A percentile compares a stretch with the other conserved stretches of the same genome.
phyloP scores from a whole-genome alignment of 2,113 vertebrate genomes.

The Serilophus lunatus region DNA sequence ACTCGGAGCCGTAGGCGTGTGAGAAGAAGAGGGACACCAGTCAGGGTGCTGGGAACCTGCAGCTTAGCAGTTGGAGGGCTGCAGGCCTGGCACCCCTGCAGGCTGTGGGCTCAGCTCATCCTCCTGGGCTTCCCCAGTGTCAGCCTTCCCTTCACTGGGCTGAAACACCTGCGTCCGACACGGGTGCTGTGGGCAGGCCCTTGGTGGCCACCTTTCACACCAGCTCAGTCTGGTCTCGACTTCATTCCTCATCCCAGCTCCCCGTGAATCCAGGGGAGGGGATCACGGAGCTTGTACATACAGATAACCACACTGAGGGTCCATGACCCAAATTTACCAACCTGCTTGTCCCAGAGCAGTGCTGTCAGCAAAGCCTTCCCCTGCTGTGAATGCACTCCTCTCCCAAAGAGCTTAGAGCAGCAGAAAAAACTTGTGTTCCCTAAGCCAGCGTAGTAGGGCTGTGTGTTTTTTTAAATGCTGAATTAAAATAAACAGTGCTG shows the following conservation, averaged over 20 bases:
- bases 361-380: background rate
- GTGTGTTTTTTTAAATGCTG: background rate
- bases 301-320: background rate
- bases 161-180: background rate
- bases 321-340: background rate
- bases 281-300: background rate
- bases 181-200: background rate
- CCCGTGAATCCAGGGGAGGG: background rate
- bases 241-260: accelerated
- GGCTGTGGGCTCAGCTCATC: background rate
- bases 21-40: accelerated
- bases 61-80: background rate
- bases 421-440: conserved; percentile 11
- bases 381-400: background rate
- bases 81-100: background rate
- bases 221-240: background rate
- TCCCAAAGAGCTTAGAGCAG: conserved; percentile 22
- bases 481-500: conserved; percentile 19
- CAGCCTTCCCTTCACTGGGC: background rate
- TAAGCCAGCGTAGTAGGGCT: background rate
- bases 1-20: accelerated
- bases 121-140: background rate
- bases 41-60: background rate
- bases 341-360: background rate
- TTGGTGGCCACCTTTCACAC: background rate